Evolutionary conservation across 2,888 invertebrate genomes (phyloP).

Genomic region (Tricholauxania praeusta): DNA sequence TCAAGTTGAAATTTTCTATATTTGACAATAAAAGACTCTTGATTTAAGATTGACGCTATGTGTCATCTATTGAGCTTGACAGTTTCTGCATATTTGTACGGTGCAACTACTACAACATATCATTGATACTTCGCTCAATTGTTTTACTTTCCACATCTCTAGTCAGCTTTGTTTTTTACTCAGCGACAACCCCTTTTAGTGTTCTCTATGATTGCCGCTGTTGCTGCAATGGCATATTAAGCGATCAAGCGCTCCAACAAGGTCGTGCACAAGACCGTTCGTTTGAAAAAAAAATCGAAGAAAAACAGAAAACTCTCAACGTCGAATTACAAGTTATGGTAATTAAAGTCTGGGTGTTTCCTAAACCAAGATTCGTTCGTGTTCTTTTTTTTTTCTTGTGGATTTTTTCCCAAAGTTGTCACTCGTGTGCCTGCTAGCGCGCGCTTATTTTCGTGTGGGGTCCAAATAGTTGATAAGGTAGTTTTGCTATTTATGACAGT

Average conservation of each 20-base stretch:
- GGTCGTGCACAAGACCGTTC: constrained; percentile 14
- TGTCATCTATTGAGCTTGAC: no score
- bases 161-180: constrained; percentile 35
- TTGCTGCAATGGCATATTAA: constrained; percentile 25
- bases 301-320: not conserved
- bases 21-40: no score
- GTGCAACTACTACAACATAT: no score
- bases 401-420: no score
- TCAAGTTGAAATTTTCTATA: no score
- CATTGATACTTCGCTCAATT: no score
- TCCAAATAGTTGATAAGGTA: constrained; percentile 12
- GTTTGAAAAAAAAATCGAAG: no score
- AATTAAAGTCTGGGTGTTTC: constrained; percentile 4
- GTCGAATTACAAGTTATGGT: constrained; percentile 26
- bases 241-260: constrained; percentile 33
- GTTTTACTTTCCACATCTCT: constrained; percentile 48
- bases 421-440: no score
- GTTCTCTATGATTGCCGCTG: constrained; percentile 16
- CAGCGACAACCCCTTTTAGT: constrained; percentile 10
- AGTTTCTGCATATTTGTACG: no score
- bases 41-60: no score
- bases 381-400: no score
- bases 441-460: constrained; percentile 7
- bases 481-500: constrained; percentile 16
- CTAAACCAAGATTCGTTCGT: no score